Evolutionary conservation across 2,113 vertebrate species (phyloP), one percentile per base, ranked within the genome.

Genomic region (Calcarius ornatus): DNA sequence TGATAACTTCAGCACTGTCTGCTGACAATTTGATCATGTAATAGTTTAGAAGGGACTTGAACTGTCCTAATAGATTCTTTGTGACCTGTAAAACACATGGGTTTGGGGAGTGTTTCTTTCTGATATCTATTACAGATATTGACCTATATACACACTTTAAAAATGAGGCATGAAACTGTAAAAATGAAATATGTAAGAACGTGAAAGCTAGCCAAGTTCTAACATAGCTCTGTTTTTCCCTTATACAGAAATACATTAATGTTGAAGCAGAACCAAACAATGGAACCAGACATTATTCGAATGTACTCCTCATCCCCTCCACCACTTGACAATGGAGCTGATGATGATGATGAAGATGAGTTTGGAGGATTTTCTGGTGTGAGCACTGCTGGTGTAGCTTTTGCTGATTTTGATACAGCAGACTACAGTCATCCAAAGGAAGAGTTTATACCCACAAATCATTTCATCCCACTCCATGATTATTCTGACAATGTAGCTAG

Each of bases 201-300:
- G 56, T 4, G 9, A 31, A 78, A 82, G 30, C 19, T 59, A 42
- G 10, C 37, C 45, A 42, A 40, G 63, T 95, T 82, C 45, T 94
- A 66, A 94, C 19, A 9, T 2, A 21, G 9, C 53, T 69, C 15
- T 69, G 37, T 38, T 81, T 88, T 56, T 33, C 75, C 42, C 45
- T 73, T 7, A 48, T 81, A 2, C 70, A 99, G 99, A 96, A 98
- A 78, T 97, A 97, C 97, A 96, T 90, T 98, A 96, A 97, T 65
- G 96, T 94, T 65, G 92, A 92, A 96, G 95, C 96, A 66, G 72
- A 96, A 87, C 94, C 96, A 82, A 97, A 98, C 94, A 93, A 99
- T 99, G 99, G 99, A 99, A 98, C 98, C 99, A 86, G 98, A 98
- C 83, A 97, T 99, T 85, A 98, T 98, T 95, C 98, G 98, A 93